phyloP scores from a whole-genome alignment of 2,888 invertebrate species.

The Galeruca laticollis region DNA sequence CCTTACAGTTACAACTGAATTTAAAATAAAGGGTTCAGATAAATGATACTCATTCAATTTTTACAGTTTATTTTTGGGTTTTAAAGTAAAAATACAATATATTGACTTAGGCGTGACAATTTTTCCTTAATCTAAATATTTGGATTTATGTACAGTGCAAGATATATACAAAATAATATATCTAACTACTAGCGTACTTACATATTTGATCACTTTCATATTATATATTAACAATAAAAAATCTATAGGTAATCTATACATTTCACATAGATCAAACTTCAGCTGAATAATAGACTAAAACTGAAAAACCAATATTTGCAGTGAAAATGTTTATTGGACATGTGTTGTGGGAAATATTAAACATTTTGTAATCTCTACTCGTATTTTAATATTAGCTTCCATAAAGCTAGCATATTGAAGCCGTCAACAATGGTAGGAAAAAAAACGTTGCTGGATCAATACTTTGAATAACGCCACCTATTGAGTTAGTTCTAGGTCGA shows the following conservation, averaged over 20 bases:
- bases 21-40: not conserved
- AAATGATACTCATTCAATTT: not conserved
- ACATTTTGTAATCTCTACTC: too few relatives aligned
- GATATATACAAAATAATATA: constrained; percentile 61
- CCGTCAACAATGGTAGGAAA: too few relatives aligned
- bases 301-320: not conserved
- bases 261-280: constrained; percentile 8
- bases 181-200: constrained; percentile 52
- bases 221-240: constrained; percentile 40
- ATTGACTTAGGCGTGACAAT: constrained; percentile 51
- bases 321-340: not conserved
- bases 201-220: constrained; percentile 46
- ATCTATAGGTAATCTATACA: constrained; percentile 23
- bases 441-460: too few relatives aligned
- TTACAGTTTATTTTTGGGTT: constrained; percentile 35
- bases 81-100: constrained; percentile 44
- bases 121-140: constrained; percentile 49
- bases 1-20: too few relatives aligned
- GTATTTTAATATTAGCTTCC: not conserved
- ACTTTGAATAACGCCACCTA: too few relatives aligned
- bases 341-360: too few relatives aligned
- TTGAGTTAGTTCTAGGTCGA: too few relatives aligned
- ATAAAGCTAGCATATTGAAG: too few relatives aligned
- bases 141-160: constrained; percentile 59
- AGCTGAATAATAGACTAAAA: not conserved